Base-by-base conservation (phyloP, 2,797 vertebrate genomes). In the Centropyge bicolor region DNA sequence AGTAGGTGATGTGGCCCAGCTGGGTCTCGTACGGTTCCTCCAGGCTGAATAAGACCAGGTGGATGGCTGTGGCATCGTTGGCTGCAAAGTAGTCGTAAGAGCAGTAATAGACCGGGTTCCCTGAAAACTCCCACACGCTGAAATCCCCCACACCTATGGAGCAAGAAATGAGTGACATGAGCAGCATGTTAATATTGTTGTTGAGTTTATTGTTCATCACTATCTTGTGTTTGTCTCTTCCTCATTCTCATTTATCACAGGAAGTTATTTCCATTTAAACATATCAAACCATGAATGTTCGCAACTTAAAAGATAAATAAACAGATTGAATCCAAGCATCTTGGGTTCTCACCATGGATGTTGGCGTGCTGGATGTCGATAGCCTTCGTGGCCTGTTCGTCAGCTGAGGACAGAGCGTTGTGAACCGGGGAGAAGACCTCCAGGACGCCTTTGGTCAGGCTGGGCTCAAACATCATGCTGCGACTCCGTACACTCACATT, bases 381-480 rank as follows among this genome's bases (percentile, higher is more conserved):
- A 80, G 97, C 97, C 90, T 96, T 98, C 0, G 98, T 99, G 86
- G 98, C 97, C 82, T 97, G 97, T 55, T 99, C 98, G 62, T 99
- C 98, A 0, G 95, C 83, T 0, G 96, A 46, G 70, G 96, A 97
- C 84, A 96, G 95, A 8, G 93, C 88, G 64, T 88, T 95, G 92
- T 96, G 96, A 80, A 96, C 92, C 0, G 98, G 98, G n/a, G 97
- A 97, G 0, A 99, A 97, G 63, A 97, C 97, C 92, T 98, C 98
- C 84, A 99, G 93, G 41, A 98, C 93, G 0, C 98, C 98, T 93
- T 98, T 99, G 83, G 98, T 99, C 83, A 99, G 94, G 69, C 98
- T 98, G 0, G 98, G 98, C 92, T 99, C 98, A n/a, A 99, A 99
- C 97, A 99, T 98, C 98, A 99, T 99, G 91, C 98, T 99, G 72